Conservation (phyloP, 2,888 invertebrate genomes). For the Thumatha senex region DNA sequence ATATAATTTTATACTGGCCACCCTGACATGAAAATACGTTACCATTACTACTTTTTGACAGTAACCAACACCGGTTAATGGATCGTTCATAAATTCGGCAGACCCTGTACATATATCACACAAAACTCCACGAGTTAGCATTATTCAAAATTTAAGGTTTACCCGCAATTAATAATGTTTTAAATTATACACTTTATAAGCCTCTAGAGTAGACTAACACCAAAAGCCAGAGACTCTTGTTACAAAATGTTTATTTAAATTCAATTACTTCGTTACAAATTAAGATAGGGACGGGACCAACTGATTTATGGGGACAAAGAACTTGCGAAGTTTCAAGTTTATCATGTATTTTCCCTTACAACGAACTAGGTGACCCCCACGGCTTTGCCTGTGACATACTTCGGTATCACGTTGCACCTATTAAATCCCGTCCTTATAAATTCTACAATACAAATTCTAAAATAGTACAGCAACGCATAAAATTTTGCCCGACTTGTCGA, state of each 20-base stretch:
- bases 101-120: neutral
- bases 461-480: no score
- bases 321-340: neutral
- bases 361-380: no score
- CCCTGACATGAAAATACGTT: no score
- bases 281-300: slow-evolving; percentile 45
- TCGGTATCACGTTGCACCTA: no score
- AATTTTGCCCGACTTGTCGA: no score
- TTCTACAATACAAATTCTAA: no score
- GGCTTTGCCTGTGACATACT: no score
- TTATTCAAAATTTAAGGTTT: slow-evolving; percentile 34
- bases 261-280: slow-evolving; percentile 47
- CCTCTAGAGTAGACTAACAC: slow-evolving; percentile 4
- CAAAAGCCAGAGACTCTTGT: slow-evolving; percentile 18
- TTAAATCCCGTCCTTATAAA: no score
- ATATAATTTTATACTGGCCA: no score
- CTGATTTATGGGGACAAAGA: slow-evolving; percentile 49
- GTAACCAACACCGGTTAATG: no score
- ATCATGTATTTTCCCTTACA: slow-evolving; percentile 2
- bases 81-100: neutral
- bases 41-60: no score
- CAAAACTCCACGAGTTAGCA: slow-evolving; percentile 26
- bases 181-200: neutral
- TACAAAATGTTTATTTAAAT: slow-evolving; percentile 37
- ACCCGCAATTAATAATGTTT: neutral